Conservation (phyloP, 2,113 vertebrate genomes). For the Takifugu flavidus region DNA sequence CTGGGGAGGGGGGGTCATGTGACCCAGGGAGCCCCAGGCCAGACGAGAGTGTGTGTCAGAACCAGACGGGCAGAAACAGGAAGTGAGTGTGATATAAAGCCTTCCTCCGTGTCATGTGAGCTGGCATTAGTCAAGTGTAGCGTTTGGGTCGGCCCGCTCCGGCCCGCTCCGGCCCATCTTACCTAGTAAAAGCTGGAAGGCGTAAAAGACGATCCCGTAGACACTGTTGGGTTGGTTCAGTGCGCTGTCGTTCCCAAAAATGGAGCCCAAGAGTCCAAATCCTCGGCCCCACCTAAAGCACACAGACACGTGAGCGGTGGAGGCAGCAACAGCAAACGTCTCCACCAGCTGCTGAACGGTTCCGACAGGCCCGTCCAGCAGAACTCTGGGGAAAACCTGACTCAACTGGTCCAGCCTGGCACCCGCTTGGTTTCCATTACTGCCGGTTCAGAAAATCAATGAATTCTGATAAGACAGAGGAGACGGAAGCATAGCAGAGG, state of each 20-base stretch:
- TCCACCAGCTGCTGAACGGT: no score
- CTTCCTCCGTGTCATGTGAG: neutral
- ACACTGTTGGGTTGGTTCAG: conserved; percentile 99
- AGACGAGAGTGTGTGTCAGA: conserved; percentile 43
- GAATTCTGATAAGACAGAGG: neutral
- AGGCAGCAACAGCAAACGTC: neutral
- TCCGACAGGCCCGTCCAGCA: no score
- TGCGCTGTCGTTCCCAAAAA: conserved; percentile 96
- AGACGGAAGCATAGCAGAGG: no score
- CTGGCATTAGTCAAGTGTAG: conserved; percentile 18
- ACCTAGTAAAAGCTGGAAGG: conserved; percentile 97
- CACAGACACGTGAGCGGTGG: conserved; percentile 17
- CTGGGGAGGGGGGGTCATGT: conserved; percentile 34
- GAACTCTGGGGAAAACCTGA: no score
- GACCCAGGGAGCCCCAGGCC: conserved; percentile 33
- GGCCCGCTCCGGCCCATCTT: conserved; percentile 62
- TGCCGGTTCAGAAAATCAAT: no score
- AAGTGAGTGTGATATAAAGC: no score
- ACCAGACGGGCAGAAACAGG: conserved; percentile 34
- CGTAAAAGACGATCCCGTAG: conserved; percentile 97
- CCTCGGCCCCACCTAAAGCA: conserved; percentile 95
- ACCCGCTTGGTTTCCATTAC: no score
- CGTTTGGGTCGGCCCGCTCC: no score
- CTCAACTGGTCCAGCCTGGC: no score
- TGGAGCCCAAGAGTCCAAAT: conserved; percentile 95